Evolutionary conservation across 2,113 vertebrate genomes (phyloP).

Genomic region (Otus sunia): DNA sequence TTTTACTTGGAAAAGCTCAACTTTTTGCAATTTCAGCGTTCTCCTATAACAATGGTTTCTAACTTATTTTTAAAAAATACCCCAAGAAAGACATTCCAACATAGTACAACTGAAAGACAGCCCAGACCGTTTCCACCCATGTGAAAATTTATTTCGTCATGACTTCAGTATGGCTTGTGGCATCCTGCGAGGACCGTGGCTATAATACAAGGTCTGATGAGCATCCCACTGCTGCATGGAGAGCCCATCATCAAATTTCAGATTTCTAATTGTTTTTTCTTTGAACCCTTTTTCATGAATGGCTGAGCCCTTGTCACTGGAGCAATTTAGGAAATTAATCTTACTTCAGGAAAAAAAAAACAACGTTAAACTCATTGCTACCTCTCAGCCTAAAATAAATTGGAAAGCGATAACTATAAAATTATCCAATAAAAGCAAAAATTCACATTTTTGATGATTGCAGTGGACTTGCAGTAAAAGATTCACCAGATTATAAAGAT

Average conservation of each 20-base stretch:
- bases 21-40: background rate
- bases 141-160: background rate
- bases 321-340: background rate
- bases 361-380: background rate
- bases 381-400: background rate
- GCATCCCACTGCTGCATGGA: background rate
- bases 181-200: background rate
- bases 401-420: background rate
- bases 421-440: background rate
- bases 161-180: background rate
- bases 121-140: background rate
- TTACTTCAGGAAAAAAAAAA: background rate
- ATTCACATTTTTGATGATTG: background rate
- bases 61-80: background rate
- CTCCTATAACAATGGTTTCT: background rate
- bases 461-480: background rate
- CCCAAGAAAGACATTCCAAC: background rate
- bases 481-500: background rate
- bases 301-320: background rate
- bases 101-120: background rate
- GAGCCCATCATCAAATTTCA: background rate
- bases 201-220: background rate
- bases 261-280: background rate
- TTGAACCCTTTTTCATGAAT: background rate
- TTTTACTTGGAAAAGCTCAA: background rate